Evolutionary conservation across 1,140 invertebrate species (phyloP), one percentile per base, ranked within the genome.

Genomic region (Drosophila willistoni): DNA sequence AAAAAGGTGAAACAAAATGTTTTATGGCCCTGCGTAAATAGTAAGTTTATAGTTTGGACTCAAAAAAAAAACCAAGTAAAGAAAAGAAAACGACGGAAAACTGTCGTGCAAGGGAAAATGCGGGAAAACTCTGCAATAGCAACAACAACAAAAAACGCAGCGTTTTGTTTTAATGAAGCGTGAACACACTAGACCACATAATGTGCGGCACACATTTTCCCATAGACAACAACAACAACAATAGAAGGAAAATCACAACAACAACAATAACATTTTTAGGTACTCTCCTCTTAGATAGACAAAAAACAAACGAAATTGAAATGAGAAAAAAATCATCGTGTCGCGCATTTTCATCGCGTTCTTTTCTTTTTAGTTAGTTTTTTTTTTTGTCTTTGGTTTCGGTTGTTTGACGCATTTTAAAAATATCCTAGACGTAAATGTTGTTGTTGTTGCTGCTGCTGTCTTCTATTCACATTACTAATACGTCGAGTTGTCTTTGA

Each of bases 181-280:
- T 81, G 84, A 87, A 87, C 80, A 87, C 84, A 87, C 80, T 84
- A 89, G 84, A 87, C 84, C 84, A 87, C 84, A 87, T 87, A 84
- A 87, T 89, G 80, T 84, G 84, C 77, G 84, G 77, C 83, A 87
- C 71, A 89, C 84, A 84, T 87, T 89, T 77, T 51, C 17, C 51
- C 68, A 74, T 64, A 73, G 47, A 57, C 44, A 72, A 64, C 73
- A 64, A 79, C 56, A 71, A 19, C 63, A 34, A 64, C 19, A 22
- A 22, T 41, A 57, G 13, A 13, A 41, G 39, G 10, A 42, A 7
- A 39, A 10, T 39, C 7, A 34, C 34, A 34, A 34, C 9, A 39
- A 39, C 36, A 68, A 68, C 72, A 54, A 81, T 69, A 64, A 85
- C 70, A 70, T 54, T 61, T 82, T 79, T 76, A 76, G 83, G 79